These are phyloP conservation scores for Pocillopora meandrina DNA, from an alignment of 92 coral and sea anemone genomes.

Conservation along the genomic window DNA sequence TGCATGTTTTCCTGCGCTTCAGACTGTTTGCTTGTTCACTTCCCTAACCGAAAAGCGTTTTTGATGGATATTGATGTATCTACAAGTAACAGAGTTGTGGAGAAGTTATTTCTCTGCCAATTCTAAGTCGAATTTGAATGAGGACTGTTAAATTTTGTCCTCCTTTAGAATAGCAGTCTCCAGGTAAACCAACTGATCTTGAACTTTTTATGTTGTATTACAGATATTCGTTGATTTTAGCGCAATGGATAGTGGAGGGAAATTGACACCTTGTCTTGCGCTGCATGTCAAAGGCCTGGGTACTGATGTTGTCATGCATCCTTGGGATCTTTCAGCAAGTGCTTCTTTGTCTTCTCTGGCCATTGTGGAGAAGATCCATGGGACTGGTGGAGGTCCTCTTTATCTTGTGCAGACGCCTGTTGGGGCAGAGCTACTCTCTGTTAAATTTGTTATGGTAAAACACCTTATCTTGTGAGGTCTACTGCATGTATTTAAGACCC, in stretches of 20 bases:
- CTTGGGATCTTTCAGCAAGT: slow-evolving; percentile 73
- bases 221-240: slow-evolving; percentile 79
- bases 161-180: too few relatives aligned
- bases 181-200: neutral
- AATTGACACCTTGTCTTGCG: slow-evolving; percentile 67
- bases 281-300: slow-evolving; percentile 74
- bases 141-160: too few relatives aligned
- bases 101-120: too few relatives aligned
- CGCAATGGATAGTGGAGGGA: slow-evolving; percentile 68
- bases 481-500: too few relatives aligned
- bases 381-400: slow-evolving; percentile 81
- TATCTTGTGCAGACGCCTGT: slow-evolving; percentile 84
- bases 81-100: too few relatives aligned
- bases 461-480: neutral
- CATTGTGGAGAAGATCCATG: slow-evolving; percentile 84
- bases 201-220: neutral
- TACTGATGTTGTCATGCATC: slow-evolving; percentile 79
- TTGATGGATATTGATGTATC: too few relatives aligned
- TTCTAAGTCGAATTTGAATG: too few relatives aligned
- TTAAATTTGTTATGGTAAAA: slow-evolving; percentile 73
- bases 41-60: too few relatives aligned
- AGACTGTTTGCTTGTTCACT: too few relatives aligned
- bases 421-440: slow-evolving; percentile 81
- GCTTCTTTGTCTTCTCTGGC: slow-evolving; percentile 89
- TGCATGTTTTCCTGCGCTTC: too few relatives aligned